Evolutionary conservation across 2,797 vertebrate genomes (phyloP).

Genomic region (Numenius phaeopus): DNA sequence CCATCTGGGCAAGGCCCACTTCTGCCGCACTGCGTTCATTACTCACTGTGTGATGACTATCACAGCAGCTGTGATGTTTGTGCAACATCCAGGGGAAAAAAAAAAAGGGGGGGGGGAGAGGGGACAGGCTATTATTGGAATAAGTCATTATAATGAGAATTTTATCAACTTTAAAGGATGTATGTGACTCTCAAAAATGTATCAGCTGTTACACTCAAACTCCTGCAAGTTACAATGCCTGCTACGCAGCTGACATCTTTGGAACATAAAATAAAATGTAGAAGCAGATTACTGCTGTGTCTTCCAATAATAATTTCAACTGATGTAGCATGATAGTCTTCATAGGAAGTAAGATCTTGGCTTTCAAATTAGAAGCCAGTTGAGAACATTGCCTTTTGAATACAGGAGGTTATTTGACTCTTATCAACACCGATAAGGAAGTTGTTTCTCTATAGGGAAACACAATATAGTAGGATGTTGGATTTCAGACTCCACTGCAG

Average conservation of each 20-base stretch:
- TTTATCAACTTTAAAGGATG: background rate
- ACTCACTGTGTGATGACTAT: background rate
- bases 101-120: background rate
- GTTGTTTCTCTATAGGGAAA: background rate
- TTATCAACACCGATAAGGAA: conserved; percentile 31
- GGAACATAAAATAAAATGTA: background rate
- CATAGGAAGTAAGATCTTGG: background rate
- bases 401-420: conserved; percentile 1
- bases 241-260: background rate
- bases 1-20: conserved; percentile 19
- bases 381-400: conserved; percentile 6
- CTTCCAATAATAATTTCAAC: conserved; percentile 10
- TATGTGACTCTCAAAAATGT: conserved; percentile 19
- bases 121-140: background rate
- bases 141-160: background rate
- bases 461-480: background rate
- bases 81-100: background rate
- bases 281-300: background rate
- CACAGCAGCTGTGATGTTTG: conserved; percentile 34
- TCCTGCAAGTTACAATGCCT: background rate
- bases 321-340: background rate
- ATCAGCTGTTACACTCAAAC: background rate
- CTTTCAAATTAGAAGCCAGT: conserved; percentile 27
- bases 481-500: background rate
- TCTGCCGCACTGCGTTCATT: background rate